phyloP scores from a whole-genome alignment of 2,888 invertebrate genomes.

The Stenchaetothrips biformis region DNA sequence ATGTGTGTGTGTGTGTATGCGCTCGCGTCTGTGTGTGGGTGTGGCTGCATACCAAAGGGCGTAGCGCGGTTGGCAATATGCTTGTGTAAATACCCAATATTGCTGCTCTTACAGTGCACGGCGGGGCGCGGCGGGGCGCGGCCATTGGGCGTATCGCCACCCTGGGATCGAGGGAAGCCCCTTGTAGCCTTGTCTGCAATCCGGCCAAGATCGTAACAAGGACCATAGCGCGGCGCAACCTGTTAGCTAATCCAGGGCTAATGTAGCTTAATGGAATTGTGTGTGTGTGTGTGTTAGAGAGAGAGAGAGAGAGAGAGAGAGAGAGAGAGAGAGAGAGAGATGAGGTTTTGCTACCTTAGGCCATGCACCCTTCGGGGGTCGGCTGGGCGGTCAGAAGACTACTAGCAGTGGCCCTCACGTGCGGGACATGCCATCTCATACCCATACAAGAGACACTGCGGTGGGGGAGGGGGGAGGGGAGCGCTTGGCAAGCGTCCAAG shows the following conservation, averaged over 20 bases:
- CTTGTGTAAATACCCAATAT: slow-evolving; percentile 22
- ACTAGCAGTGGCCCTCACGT: not conserved
- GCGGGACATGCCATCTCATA: not conserved
- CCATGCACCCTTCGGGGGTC: not conserved
- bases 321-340: too few relatives aligned
- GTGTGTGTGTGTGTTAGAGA: slow-evolving; percentile 17
- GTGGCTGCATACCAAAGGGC: too few relatives aligned
- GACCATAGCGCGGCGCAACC: not conserved
- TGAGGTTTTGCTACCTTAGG: too few relatives aligned
- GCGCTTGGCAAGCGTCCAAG: too few relatives aligned
- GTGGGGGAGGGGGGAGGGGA: not conserved
- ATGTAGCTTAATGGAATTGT: slow-evolving; percentile 20
- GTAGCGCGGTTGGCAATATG: not conserved
- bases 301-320: too few relatives aligned
- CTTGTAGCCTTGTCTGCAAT: not conserved
- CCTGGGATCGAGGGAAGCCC: not conserved
- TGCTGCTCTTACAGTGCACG: not conserved
- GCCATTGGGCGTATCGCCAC: not conserved
- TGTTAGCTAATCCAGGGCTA: slow-evolving; percentile 19
- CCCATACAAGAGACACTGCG: not conserved
- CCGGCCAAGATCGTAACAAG: not conserved
- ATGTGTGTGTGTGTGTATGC: too few relatives aligned
- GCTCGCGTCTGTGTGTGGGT: too few relatives aligned
- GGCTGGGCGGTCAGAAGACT: not conserved
- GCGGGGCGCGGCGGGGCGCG: not conserved